A percentile compares a stretch with the other conserved stretches of the same genome.
These are phyloP conservation scores for Drosophila anomelani DNA, from an alignment of 2,888 invertebrate species.

Conservation along the genomic window DNA sequence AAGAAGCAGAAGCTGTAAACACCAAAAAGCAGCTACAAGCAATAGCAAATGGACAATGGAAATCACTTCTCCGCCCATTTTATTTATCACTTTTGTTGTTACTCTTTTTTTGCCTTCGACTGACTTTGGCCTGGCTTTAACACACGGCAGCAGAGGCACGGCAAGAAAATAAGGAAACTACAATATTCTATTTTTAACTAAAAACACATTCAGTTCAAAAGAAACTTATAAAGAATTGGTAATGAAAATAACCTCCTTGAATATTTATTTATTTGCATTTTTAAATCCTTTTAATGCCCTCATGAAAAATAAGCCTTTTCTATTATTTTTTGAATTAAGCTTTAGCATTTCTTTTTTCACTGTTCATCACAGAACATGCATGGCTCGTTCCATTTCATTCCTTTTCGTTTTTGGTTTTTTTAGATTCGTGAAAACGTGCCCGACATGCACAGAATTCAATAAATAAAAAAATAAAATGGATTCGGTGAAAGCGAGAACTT, in stretches of 20 bases:
- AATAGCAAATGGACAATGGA: constrained; percentile 25
- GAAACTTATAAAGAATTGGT: not conserved
- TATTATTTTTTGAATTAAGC: not conserved
- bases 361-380: constrained; percentile 10
- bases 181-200: too few relatives aligned
- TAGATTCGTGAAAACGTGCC: constrained; percentile 73
- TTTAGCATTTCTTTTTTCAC: not conserved
- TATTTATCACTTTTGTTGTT: constrained; percentile 66
- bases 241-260: not conserved
- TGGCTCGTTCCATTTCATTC: constrained; percentile 38
- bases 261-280: not conserved
- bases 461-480: constrained; percentile 72
- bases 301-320: too few relatives aligned
- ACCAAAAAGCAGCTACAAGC: constrained; percentile 1
- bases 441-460: constrained; percentile 78
- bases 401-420: constrained; percentile 22
- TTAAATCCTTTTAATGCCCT: not conserved
- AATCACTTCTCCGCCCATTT: constrained; percentile 31
- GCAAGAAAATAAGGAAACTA: not conserved
- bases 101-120: not conserved
- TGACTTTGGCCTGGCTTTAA: constrained; percentile 6
- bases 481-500: constrained; percentile 73
- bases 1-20: constrained; percentile 1
- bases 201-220: not conserved
- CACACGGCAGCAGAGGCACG: not conserved